phyloP scores from a whole-genome alignment of 2,113 vertebrate genomes.

The Arenaria interpres region DNA sequence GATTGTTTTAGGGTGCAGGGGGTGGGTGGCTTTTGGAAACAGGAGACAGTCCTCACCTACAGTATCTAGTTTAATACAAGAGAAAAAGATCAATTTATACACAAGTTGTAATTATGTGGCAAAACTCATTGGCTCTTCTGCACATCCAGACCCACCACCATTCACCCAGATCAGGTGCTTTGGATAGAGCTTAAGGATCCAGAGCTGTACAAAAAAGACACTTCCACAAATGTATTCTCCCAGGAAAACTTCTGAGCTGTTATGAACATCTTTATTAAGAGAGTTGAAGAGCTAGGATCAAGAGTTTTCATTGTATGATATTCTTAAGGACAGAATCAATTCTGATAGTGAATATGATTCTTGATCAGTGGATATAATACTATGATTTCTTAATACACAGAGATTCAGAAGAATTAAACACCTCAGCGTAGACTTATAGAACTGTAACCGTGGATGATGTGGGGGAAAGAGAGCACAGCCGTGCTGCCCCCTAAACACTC shows the following conservation, averaged over 20 bases:
- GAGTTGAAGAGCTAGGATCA: background rate
- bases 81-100: background rate
- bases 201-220: background rate
- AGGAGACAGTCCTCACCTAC: background rate
- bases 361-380: background rate
- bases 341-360: background rate
- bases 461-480: background rate
- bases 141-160: background rate
- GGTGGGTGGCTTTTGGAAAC: background rate
- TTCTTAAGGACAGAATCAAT: background rate
- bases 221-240: background rate
- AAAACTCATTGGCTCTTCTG: background rate
- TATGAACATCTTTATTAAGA: background rate
- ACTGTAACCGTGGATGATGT: background rate
- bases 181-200: background rate
- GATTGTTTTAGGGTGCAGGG: background rate
- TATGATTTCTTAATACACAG: background rate
- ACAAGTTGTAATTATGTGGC: background rate
- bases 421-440: background rate
- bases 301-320: background rate
- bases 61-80: background rate
- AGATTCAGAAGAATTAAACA: background rate
- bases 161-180: background rate
- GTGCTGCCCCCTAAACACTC: background rate
- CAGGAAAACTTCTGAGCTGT: background rate